Percentiles rank a stretch among this genome's conserved stretches.
phyloP scores from a whole-genome alignment of 2,888 invertebrate genomes.

The Pachydiplax longipennis region DNA sequence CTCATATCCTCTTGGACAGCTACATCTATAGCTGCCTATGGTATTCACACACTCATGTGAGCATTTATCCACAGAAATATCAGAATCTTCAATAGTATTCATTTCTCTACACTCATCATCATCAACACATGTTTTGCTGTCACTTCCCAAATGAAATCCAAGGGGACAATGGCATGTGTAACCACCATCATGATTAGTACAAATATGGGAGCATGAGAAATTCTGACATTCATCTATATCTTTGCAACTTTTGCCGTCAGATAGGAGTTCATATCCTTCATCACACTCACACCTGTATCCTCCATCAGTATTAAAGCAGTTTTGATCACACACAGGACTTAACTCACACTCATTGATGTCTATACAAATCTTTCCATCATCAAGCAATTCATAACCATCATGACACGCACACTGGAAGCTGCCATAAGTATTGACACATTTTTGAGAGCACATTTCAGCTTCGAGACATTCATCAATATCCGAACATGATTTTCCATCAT shows the following conservation, averaged over 20 bases:
- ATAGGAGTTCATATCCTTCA: slow-evolving; percentile 25
- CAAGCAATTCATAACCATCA: slow-evolving; percentile 55
- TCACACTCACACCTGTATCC: background rate
- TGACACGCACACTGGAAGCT: slow-evolving; percentile 59
- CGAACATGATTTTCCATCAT: slow-evolving; percentile 49
- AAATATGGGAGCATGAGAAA: background rate
- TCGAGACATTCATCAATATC: slow-evolving; percentile 48
- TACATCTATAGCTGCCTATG: slow-evolving; percentile 63
- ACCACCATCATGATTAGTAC: background rate
- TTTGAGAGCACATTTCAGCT: slow-evolving; percentile 48
- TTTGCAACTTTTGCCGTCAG: slow-evolving; percentile 48
- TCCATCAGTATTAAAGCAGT: background rate
- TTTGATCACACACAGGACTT: background rate
- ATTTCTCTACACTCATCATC: slow-evolving; percentile 56
- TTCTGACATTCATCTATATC: slow-evolving; percentile 54
- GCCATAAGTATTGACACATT: slow-evolving; percentile 55
- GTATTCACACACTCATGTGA: slow-evolving; percentile 62
- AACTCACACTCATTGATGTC: slow-evolving; percentile 55
- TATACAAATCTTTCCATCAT: slow-evolving; percentile 54
- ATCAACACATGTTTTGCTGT: slow-evolving; percentile 57
- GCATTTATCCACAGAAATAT: slow-evolving; percentile 57
- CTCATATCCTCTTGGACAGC: slow-evolving; percentile 61
- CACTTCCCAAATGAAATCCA: slow-evolving; percentile 56
- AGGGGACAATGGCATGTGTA: background rate
- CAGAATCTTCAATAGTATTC: slow-evolving; percentile 30